These are phyloP conservation scores for Apostichopus parvimensis DNA, from an alignment of 35 echinoderm and acorn worm species.

Conservation along the genomic window DNA sequence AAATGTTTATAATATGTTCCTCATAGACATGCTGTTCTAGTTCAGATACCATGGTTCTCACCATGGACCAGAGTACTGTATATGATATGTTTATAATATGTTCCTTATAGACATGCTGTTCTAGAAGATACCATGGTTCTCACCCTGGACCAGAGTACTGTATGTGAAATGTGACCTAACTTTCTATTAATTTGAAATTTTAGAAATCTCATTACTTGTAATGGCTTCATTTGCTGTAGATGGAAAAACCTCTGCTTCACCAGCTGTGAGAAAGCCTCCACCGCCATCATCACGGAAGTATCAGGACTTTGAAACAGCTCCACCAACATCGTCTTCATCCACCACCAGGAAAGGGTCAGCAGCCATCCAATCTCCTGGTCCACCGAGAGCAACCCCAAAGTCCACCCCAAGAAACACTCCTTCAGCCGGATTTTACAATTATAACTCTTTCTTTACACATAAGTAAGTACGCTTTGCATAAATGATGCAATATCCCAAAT, in stretches of 20 bases:
- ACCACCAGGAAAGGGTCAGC: conserved; percentile 41
- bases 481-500: too few species aligned
- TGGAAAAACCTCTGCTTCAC: conserved; percentile 40
- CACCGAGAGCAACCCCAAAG: conserved; percentile 60
- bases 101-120: background rate
- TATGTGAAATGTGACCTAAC: background rate
- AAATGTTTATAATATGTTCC: too few species aligned
- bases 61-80: too few species aligned
- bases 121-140: too few species aligned
- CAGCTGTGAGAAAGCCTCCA: conserved; percentile 25
- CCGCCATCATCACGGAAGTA: conserved; percentile 35
- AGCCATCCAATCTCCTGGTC: conserved; percentile 26
- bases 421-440: conserved; percentile 56
- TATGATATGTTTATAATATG: background rate
- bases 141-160: too few species aligned
- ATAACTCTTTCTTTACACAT: conserved; percentile 96
- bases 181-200: background rate
- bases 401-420: conserved; percentile 43
- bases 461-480: conserved; percentile 69
- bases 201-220: background rate
- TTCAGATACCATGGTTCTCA: too few species aligned
- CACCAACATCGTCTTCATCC: conserved; percentile 14
- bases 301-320: conserved; percentile 30
- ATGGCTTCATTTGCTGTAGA: conserved; percentile 8
- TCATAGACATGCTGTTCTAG: too few species aligned